A percentile compares a stretch with the other conserved stretches of the same genome.
Evolutionary conservation across 2,113 vertebrate species (phyloP).

Genomic region (Gallinago paraguaiae): DNA sequence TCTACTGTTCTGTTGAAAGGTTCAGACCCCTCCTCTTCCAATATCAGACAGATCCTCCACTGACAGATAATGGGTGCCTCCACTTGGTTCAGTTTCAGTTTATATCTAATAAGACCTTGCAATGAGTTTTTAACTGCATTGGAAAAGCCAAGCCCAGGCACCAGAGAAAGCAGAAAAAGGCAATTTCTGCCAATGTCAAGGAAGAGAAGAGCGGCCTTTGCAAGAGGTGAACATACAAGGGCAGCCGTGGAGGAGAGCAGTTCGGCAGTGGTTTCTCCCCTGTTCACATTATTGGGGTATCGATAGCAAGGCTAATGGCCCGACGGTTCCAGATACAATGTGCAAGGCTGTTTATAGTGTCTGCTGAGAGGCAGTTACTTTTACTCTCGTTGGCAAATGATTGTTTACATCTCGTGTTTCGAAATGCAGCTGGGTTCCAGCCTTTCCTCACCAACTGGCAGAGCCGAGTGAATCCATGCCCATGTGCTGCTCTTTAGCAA

Average conservation of each 20-base stretch:
- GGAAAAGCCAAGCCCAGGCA: neutral
- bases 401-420: slow-evolving; percentile 29
- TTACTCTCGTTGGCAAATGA: slow-evolving; percentile 26
- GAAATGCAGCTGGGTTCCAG: slow-evolving; percentile 39
- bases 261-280: neutral
- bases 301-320: neutral
- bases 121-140: neutral
- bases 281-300: neutral
- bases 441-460: neutral
- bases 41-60: neutral
- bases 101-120: neutral
- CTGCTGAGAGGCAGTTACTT: slow-evolving; percentile 39
- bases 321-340: neutral
- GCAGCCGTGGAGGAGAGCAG: neutral
- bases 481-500: slow-evolving; percentile 60
- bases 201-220: neutral
- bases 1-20: too few relatives aligned
- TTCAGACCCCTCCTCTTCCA: neutral
- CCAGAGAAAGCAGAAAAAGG: neutral
- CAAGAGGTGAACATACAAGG: neutral
- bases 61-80: neutral
- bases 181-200: neutral
- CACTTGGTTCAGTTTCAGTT: neutral
- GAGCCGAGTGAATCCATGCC: neutral
- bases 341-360: slow-evolving; percentile 13